Base-by-base conservation (phyloP, 2,888 invertebrate genomes). In the Iselma pallidipennis region DNA sequence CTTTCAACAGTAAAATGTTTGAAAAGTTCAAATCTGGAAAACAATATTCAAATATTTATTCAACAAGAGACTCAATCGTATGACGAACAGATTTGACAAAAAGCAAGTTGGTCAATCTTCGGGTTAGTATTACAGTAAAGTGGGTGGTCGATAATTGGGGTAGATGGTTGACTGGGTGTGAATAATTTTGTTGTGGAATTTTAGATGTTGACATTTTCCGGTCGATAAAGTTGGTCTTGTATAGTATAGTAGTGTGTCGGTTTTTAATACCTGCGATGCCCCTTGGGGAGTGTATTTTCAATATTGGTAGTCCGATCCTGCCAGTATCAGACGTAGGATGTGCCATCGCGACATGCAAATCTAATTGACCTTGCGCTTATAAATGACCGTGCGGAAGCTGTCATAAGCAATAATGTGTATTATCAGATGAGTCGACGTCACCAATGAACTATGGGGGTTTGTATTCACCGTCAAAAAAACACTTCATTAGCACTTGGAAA, bases 401-500 rank as follows among this genome's bases (percentile, higher is more conserved):
- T 81, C 81, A 81, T 71, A 74, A 72, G 74, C 81, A 81, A 80
- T 80, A 80, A 80, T 77, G 76, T 77, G 77, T 78, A 77, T 78
- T 78, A 78, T 78, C 78, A 77, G 78, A 78, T 75, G 75, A 75
- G 73, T 74, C 76, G 76, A 73, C 77, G 74, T 74, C 76, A 73
- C 75, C 78, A 76, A 77, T 78, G 76, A 80, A 75, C 80, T 78
- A 77, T 76, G 77, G 75, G 76, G 76, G 76, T 75, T 77, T 74
- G 76, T 74, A 79, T 78, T 74, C 74, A 73, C 71, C 73, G 72
- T 75, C 76, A 2, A 21, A 42, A 42, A 19, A 42, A 42, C 78
- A 76, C 81, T 81, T 81, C 81, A 81, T 81, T 81, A 81, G 77
- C 80, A 80, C 80, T 79, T 76, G 78, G 77, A 78, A 80, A 81